phyloP scores from a whole-genome alignment of 2,113 vertebrate genomes.

The Ploceus nigricollis region DNA sequence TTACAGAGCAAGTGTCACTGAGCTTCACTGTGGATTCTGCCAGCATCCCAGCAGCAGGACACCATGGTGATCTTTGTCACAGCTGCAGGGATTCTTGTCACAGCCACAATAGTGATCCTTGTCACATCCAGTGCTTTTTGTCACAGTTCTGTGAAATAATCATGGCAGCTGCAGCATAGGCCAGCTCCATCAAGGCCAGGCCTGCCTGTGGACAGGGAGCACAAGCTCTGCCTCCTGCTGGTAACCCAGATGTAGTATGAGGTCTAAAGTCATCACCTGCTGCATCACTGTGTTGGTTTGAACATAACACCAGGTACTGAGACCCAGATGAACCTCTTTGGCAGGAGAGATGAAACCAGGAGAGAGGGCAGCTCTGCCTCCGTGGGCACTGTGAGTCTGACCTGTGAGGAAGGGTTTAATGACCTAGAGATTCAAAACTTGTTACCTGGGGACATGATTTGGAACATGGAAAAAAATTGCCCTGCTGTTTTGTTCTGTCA shows the following conservation, averaged over 20 bases:
- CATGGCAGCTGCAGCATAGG: fast-evolving
- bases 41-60: background rate
- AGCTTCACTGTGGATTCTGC: background rate
- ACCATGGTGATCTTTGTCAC: background rate
- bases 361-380: background rate
- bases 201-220: fast-evolving
- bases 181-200: background rate
- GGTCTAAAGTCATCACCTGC: background rate
- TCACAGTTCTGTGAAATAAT: background rate
- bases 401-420: background rate
- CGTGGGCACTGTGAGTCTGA: background rate
- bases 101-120: background rate
- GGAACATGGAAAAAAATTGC: background rate
- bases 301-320: fast-evolving
- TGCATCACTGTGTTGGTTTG: fast-evolving
- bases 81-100: background rate
- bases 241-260: fast-evolving
- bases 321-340: background rate
- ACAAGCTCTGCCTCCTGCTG: background rate
- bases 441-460: fast-evolving
- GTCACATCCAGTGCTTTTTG: background rate
- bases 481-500: background rate
- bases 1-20: background rate
- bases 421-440: background rate
- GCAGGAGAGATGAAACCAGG: background rate